A percentile compares a stretch with the other conserved stretches of the same genome.
These are phyloP conservation scores for Lordiphosa stackelbergi DNA, from an alignment of 1,140 invertebrate species.

Conservation along the genomic window DNA sequence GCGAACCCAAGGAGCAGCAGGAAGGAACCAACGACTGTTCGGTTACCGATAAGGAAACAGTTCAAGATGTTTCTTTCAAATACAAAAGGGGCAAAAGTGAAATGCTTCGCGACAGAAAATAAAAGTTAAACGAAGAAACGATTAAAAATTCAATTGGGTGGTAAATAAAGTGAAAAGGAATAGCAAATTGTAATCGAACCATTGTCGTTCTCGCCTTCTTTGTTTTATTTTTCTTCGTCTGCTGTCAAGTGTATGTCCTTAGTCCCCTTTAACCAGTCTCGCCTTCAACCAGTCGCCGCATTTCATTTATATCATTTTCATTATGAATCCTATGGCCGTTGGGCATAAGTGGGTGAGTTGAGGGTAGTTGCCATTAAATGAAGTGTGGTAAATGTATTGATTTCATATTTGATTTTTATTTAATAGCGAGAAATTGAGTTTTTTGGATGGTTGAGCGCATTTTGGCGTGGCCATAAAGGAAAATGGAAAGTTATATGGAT, in stretches of 20 bases:
- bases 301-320: constrained; percentile 45
- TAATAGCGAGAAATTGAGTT: constrained; percentile 55
- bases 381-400: constrained; percentile 55
- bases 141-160: constrained; percentile 66
- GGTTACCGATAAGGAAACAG: constrained; percentile 51
- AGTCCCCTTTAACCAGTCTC: constrained; percentile 11
- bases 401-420: constrained; percentile 67
- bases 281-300: neutral
- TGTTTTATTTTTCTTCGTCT: constrained; percentile 5
- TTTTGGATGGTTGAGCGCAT: constrained; percentile 41
- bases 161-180: constrained; percentile 26
- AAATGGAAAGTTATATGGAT: neutral
- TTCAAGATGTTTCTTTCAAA: constrained; percentile 36
- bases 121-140: constrained; percentile 61
- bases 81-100: constrained; percentile 5
- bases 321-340: constrained; percentile 42
- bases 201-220: constrained; percentile 2
- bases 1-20: constrained; percentile 5
- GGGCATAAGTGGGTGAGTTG: constrained; percentile 5
- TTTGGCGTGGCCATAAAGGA: neutral
- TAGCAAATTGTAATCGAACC: constrained; percentile 41
- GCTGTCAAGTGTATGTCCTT: constrained; percentile 3
- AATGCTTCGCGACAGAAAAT: constrained; percentile 42
- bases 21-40: constrained; percentile 43
- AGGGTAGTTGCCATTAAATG: constrained; percentile 44